Conservation (phyloP, 2,113 vertebrate species). For the Trematomus loennbergii region DNA sequence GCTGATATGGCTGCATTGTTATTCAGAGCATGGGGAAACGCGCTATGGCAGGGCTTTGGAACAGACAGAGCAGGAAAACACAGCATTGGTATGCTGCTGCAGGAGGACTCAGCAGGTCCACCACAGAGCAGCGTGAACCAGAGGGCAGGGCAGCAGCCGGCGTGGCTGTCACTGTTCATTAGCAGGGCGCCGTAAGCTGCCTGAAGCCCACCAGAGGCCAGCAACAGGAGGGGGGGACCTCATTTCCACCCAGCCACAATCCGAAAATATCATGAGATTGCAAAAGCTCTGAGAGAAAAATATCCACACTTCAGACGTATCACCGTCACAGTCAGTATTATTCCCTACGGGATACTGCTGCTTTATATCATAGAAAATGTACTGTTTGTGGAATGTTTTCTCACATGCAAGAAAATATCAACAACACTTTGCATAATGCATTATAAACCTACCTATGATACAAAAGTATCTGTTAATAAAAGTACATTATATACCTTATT, state of each 20-base stretch:
- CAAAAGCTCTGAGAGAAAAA: background rate
- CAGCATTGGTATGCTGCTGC: conserved; percentile 71
- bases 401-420: background rate
- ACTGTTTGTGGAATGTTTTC: background rate
- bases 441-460: too few species aligned
- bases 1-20: conserved; percentile 63
- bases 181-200: conserved; percentile 58
- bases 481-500: too few species aligned
- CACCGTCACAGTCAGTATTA: background rate
- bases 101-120: conserved; percentile 60
- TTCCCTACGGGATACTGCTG: background rate
- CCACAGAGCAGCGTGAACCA: conserved; percentile 57
- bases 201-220: conserved; percentile 58
- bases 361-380: background rate
- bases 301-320: conserved; percentile 11
- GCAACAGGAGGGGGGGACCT: conserved; percentile 13
- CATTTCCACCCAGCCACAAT: conserved; percentile 23
- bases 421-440: too few species aligned
- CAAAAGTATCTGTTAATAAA: too few species aligned
- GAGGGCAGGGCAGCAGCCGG: conserved; percentile 67
- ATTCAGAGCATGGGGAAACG: conserved; percentile 58
- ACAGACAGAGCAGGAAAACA: conserved; percentile 4
- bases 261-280: conserved; percentile 43
- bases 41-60: conserved; percentile 12
- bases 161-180: conserved; percentile 77